A percentile compares a stretch with the other conserved stretches of the same genome.
phyloP scores from a whole-genome alignment of 2,888 invertebrate species.

The Drepana falcataria region DNA sequence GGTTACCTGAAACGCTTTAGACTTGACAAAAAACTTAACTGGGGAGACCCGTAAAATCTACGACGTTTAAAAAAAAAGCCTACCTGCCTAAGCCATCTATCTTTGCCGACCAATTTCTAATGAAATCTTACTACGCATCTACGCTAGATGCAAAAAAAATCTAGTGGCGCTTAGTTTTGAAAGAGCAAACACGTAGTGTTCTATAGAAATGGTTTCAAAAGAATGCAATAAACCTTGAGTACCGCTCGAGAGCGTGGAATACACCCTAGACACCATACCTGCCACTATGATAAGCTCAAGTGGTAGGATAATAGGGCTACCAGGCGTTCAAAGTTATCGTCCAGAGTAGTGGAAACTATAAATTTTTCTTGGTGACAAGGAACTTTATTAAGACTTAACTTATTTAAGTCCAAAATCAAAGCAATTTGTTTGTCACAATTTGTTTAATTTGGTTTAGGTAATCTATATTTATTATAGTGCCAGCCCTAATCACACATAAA shows the following conservation, averaged over 20 bases:
- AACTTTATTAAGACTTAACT: too few relatives aligned
- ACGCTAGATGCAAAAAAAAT: slow-evolving; percentile 48
- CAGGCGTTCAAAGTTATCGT: too few relatives aligned
- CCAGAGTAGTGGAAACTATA: too few relatives aligned
- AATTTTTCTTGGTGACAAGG: too few relatives aligned
- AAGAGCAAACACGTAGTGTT: slow-evolving; percentile 28
- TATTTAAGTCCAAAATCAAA: too few relatives aligned
- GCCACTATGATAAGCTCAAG: slow-evolving; percentile 28
- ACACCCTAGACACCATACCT: slow-evolving; percentile 15
- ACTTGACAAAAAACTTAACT: slow-evolving; percentile 21
- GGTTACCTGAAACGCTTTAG: slow-evolving; percentile 1
- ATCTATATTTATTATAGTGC: too few relatives aligned
- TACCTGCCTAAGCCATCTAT: slow-evolving; percentile 49
- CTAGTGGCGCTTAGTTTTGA: slow-evolving; percentile 66
- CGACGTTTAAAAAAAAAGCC: slow-evolving; percentile 32
- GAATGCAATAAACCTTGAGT: slow-evolving; percentile 43
- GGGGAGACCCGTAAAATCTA: slow-evolving; percentile 47
- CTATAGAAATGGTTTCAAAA: slow-evolving; percentile 26
- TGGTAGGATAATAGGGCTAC: slow-evolving; percentile 26
- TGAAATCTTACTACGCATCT: slow-evolving; percentile 59
- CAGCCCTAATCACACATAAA: too few relatives aligned
- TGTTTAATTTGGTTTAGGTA: too few relatives aligned
- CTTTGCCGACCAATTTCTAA: slow-evolving; percentile 39
- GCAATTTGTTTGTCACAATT: too few relatives aligned
- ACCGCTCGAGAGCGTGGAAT: slow-evolving; percentile 34